These are phyloP conservation scores for zebrafish (Danio rerio) DNA, from an alignment of 2,113 vertebrate genomes.

Conservation along the genomic window GRCz12tu NC_133180.1:24855501-24856000, in stretches of 20 bases:
- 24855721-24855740: slow-evolving; percentile 13
- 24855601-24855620: slow-evolving; percentile 21
- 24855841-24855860: neutral
- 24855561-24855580: slow-evolving; percentile 17
- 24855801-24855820: neutral
- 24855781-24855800: neutral
- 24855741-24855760: neutral
- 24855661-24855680: neutral
- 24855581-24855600: slow-evolving; percentile 27
- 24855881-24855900: too few species aligned
- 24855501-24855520: slow-evolving; percentile 26
- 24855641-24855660: neutral
- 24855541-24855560: slow-evolving; percentile 12
- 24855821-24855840: neutral
- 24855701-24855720: slow-evolving; percentile 3
- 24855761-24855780: neutral
- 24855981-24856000: too few species aligned
- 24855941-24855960: too few species aligned
- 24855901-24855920: too few species aligned
- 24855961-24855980: too few species aligned
- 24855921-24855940: too few species aligned
- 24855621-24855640: slow-evolving; percentile 25
- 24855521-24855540: slow-evolving; percentile 17
- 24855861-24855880: neutral
- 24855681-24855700: neutral